Conservation (phyloP, 2,113 vertebrate species). For the Bos javanicus region DNA sequence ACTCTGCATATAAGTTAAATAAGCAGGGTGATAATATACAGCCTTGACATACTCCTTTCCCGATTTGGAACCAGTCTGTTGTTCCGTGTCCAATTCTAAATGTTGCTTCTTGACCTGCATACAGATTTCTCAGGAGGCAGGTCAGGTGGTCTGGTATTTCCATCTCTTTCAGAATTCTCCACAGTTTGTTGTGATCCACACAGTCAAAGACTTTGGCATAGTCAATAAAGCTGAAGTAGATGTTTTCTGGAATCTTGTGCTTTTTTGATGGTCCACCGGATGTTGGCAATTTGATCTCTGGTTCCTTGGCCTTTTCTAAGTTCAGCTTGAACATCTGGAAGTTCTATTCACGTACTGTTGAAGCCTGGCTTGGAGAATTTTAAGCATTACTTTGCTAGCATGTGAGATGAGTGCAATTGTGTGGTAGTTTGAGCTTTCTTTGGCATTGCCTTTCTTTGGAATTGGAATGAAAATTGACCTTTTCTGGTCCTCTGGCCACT, state of each 20-base stretch:
- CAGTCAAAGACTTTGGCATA: not conserved
- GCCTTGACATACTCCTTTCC: not conserved
- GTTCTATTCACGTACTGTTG: accelerated
- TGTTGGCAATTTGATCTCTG: not conserved
- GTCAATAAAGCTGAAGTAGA: not conserved
- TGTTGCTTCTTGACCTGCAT: not conserved
- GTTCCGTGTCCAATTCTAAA: not conserved
- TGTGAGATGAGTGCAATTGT: not conserved
- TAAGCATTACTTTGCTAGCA: not conserved
- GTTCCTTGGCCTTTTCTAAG: not conserved
- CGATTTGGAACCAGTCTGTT: not conserved
- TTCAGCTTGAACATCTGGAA: not conserved
- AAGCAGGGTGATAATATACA: not conserved
- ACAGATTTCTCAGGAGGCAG: not conserved
- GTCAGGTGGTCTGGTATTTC: not conserved
- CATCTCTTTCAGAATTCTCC: not conserved
- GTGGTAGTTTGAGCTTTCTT: not conserved
- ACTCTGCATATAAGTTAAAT: not conserved
- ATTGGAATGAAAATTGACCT: not conserved
- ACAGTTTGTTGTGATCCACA: not conserved
- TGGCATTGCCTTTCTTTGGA: not conserved
- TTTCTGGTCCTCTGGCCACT: not conserved
- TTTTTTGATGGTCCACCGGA: accelerated
- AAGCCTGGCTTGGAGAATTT: not conserved
- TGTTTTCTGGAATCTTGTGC: not conserved